Base-by-base conservation (phyloP, 1,140 invertebrate species). In the Lordiphosa stackelbergi region DNA sequence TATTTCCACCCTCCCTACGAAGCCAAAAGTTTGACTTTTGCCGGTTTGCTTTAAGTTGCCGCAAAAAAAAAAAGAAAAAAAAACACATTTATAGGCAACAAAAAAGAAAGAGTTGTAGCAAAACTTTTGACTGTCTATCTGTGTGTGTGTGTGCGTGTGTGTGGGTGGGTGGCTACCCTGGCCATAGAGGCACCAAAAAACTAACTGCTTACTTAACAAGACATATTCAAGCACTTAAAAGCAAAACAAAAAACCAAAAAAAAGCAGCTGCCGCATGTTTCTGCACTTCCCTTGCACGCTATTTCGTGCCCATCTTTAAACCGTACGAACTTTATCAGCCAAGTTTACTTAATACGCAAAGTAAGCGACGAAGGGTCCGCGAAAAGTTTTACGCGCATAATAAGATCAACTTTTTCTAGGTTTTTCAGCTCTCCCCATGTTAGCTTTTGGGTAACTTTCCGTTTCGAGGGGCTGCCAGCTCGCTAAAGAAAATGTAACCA, bases 321-420 rank as follows among this genome's bases (percentile, higher is more conserved):
- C 48, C 35, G 31, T 45, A 46, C 48, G 45, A 81, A 81, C 71
- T 81, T 81, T 83, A 81, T 81, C 75, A 81, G 77, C 58, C 72
- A 81, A 81, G 75, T 81, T 81, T 77, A 83, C 75, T 81, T 83
- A 81, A 81, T 83, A 81, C 77, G 77, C 72, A 79, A 79, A 81
- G 77, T 81, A 83, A 81, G 35, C 13, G 40, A 9, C n/a, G 52
- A 43, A 31, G 58, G 19, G 47, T 49, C 40, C 35, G 42, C 36
- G 36, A 60, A 83, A 79, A 81, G 59, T 81, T 83, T 75, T 81
- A 70, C 68, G 77, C 72, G 77, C 75, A 81, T 81, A 81, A 81
- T 81, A 81, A 81, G 75, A 77, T 75, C 63, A 66, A 81, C 66
- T 69, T 79, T 69, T 83, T 28, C 22, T 53, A 35, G 46, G 54